Base-by-base conservation (phyloP, 2,113 vertebrate genomes). In the Meriones unguiculatus region DNA sequence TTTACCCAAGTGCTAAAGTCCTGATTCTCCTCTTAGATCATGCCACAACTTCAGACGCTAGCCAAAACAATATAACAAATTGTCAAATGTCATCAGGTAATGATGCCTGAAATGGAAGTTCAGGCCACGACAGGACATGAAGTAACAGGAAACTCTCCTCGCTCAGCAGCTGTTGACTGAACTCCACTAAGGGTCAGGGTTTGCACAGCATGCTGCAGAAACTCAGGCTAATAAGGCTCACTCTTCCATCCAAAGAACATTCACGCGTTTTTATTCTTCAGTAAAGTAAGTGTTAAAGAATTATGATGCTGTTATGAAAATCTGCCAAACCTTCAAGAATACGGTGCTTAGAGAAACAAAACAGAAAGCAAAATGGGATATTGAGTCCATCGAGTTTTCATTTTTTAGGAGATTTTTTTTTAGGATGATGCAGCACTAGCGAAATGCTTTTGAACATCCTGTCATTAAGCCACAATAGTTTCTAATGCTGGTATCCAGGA, bases 41-140 rank as follows among this genome's bases (percentile, higher is more conserved):
- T 32, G 17, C 70, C 32, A 94, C 30, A 64, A 57, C 32, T 52
- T 62, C 25, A n/a, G 38, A 3, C 38, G 10, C 46, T 41, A 62
- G 62, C 62, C 93, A 85, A 97, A 93, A 59, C 17, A 41, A 32
- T 52, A 10, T 84, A 84, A 72, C 52, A 88, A 65, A 80, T 46
- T 38, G 3, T 88, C 35, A 90, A 69, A 82, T 54, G 25, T 90
- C 22, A 32, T 77, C 25, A 78, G 32, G 28, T 17, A 72, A 89
- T 3, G 7, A 28, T 50, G 46, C 77, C 81, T 90, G n/a, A 25
- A 87, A 76, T 93, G 64, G 30, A 89, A 78, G 9, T 64, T 67
- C 59, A 89, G 77, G 8, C 17, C 28, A 38, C 41, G 73, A 62
- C 57, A 84, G 89, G 87, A 32, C 32, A 65, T 67, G 62, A 91